Evolutionary conservation across 2,888 invertebrate species (phyloP), one percentile per base, ranked within the genome.

Genomic region (Resseliella maxima): DNA sequence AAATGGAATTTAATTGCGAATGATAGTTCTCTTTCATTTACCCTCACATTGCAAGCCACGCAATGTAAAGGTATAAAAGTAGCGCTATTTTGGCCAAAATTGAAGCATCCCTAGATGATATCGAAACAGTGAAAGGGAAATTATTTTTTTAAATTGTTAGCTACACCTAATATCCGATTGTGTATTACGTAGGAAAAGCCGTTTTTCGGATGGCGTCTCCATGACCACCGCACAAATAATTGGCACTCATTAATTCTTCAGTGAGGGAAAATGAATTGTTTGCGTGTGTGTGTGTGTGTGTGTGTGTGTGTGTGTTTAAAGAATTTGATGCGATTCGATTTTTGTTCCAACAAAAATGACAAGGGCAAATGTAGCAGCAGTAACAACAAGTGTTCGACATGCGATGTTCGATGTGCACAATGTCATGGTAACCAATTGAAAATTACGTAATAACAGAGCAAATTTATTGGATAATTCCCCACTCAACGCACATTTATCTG

Each of bases 1-100:
- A 72, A 72, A 72, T 21, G 72, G 27, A 72, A 72, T 72, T 72
- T 72, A 72, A 72, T 72, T 72, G 72, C 31, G 10, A 15, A 72
- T 72, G 72, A 72, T n/a, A n/a, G n/a, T n/a, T 50, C 18, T 18
- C 2, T 50, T 50, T 18, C 18, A 2, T 18, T 50, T 50, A 18
- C 18, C 18, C 18, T 50, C 46, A 50, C 46, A 18, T 50, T 8
- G 18, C 18, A 18, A n/a, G n/a, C n/a, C n/a, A n/a, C n/a, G n/a
- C n/a, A 50, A 50, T 41, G 5, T 41, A 12, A 8, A 12, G 41
- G 41, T 5, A 12, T 41, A 50, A 50, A 50, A 50, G 18, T 50
- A 18, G 18, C 31, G 5, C 31, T 1, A 15, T 6, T 31, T 59
- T n/a, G 59, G 59, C 59, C 59, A 24, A 31, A 35, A 72, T 72